These are phyloP conservation scores for Drosophila meridionalis DNA, from an alignment of 2,888 invertebrate genomes.

Conservation along the genomic window DNA sequence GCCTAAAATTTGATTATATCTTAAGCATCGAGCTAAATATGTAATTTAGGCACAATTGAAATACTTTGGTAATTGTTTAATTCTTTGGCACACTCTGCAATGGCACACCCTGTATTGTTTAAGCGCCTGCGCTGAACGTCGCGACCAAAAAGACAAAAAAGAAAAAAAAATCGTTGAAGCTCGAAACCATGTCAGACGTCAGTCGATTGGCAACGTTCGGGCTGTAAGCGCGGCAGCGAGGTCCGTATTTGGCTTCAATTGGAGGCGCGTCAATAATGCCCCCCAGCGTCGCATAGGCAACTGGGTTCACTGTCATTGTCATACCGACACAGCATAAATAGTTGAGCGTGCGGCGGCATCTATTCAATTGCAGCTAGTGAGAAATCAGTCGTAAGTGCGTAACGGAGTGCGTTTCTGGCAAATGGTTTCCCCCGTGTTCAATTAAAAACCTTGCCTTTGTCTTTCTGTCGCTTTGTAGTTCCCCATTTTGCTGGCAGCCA, in stretches of 20 bases:
- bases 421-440: neutral
- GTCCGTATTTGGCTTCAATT: slow-evolving; percentile 23
- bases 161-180: neutral
- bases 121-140: slow-evolving; percentile 42
- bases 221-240: slow-evolving; percentile 24
- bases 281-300: slow-evolving; percentile 26
- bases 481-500: slow-evolving; percentile 37
- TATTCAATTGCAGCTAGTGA: slow-evolving; percentile 15
- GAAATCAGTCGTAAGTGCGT: slow-evolving; percentile 42
- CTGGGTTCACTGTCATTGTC: slow-evolving; percentile 37
- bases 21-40: neutral
- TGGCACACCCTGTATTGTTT: slow-evolving; percentile 43
- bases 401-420: slow-evolving; percentile 4
- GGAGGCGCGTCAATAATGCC: slow-evolving; percentile 52
- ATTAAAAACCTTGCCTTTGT: neutral
- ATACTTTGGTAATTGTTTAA: neutral
- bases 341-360: slow-evolving; percentile 8
- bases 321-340: slow-evolving; percentile 10
- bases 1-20: neutral
- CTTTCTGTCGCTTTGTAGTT: slow-evolving; percentile 9
- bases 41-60: neutral
- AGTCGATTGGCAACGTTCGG: slow-evolving; percentile 51
- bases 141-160: neutral
- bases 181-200: slow-evolving; percentile 35
- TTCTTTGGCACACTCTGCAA: neutral